These are phyloP conservation scores for Oxytorus armatus DNA, from an alignment of 2,888 invertebrate genomes.

Conservation along the genomic window DNA sequence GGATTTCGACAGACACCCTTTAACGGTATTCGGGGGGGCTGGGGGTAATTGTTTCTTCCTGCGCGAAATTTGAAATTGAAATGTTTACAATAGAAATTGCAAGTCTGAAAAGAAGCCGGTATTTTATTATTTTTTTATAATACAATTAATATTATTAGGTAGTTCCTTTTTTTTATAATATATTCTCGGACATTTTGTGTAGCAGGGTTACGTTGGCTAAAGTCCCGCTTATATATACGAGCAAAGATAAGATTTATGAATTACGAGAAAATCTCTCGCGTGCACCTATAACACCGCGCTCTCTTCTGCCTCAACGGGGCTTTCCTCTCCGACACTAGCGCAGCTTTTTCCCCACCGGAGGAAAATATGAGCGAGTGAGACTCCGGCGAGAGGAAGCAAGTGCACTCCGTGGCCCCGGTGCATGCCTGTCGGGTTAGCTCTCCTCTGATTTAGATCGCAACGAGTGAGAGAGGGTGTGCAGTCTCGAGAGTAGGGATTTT, in stretches of 20 bases:
- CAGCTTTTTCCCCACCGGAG: slow-evolving; percentile 12
- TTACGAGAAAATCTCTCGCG: slow-evolving; percentile 61
- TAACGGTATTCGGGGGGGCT: background rate
- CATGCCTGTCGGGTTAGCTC: slow-evolving; percentile 36
- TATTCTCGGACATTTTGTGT: slow-evolving; percentile 8
- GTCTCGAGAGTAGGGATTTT: slow-evolving; percentile 57
- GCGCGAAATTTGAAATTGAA: background rate
- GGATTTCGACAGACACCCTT: slow-evolving; percentile 13
- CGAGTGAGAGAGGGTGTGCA: slow-evolving; percentile 20
- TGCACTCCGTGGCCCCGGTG: slow-evolving; percentile 14
- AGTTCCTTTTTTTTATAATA: slow-evolving; percentile 21
- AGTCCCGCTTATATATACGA: slow-evolving; percentile 49
- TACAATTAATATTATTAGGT: slow-evolving; percentile 12
- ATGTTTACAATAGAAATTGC: no score
- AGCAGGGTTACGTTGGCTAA: slow-evolving; percentile 31
- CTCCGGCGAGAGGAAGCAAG: slow-evolving; percentile 20
- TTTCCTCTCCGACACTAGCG: slow-evolving; percentile 25
- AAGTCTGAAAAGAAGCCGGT: background rate
- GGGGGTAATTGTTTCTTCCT: background rate
- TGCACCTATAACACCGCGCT: no score
- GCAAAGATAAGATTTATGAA: slow-evolving; percentile 65
- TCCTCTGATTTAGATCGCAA: slow-evolving; percentile 60
- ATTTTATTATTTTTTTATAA: background rate
- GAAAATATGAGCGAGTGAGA: slow-evolving; percentile 58
- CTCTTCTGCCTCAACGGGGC: no score